These are phyloP conservation scores for Panurus biarmicus DNA, from an alignment of 2,113 vertebrate genomes.

Conservation along the genomic window DNA sequence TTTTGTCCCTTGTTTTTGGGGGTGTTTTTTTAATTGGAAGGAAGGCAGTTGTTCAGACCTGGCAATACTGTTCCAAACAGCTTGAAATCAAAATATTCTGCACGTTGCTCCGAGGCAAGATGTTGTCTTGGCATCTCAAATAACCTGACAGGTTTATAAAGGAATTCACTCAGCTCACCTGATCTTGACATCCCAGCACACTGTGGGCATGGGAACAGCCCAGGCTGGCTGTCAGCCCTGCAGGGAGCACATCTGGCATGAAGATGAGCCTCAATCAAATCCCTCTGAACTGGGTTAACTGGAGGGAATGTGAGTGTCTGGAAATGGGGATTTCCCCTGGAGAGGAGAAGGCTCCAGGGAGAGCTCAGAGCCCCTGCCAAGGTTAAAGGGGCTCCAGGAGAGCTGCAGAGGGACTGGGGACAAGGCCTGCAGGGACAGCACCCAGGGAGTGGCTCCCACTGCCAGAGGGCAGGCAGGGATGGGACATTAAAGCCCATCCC, in stretches of 20 bases:
- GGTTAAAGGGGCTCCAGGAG: neutral
- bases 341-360: neutral
- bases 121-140: neutral
- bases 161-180: neutral
- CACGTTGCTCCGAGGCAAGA: neutral
- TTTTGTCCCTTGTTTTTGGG: neutral
- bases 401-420: neutral
- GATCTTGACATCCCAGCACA: neutral
- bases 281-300: neutral
- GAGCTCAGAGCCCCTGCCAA: neutral
- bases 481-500: neutral
- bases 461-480: neutral
- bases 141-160: neutral
- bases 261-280: neutral
- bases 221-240: neutral
- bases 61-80: neutral
- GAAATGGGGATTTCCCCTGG: rapidly evolving
- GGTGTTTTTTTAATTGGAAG: too few relatives aligned
- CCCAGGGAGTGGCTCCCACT: neutral
- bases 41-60: neutral
- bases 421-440: neutral
- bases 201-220: neutral
- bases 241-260: neutral
- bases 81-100: neutral
- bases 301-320: neutral